Conservation (phyloP, 2,797 vertebrate species). For the Sardinella longiceps region DNA sequence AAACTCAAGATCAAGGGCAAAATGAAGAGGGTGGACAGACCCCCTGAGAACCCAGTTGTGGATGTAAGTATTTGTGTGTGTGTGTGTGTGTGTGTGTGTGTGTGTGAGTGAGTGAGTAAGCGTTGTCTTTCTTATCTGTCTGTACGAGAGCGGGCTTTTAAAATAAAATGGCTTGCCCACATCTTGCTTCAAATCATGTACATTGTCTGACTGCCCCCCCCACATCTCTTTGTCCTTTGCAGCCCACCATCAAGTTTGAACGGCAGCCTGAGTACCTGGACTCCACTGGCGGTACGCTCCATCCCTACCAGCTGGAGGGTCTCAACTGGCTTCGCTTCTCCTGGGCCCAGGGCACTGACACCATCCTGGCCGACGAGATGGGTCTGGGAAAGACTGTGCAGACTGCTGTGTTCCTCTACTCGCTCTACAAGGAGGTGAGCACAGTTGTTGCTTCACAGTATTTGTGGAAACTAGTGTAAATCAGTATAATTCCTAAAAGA, state of each 20-base stretch:
- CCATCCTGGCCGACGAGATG: constrained; percentile 98
- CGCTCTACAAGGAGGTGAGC: constrained; percentile 93
- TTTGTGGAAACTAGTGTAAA: too few species aligned
- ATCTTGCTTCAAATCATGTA: neutral
- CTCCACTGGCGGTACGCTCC: constrained; percentile 88
- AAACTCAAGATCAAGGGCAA: constrained; percentile 92
- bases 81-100: neutral
- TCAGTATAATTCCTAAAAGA: too few species aligned
- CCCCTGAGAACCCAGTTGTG: constrained; percentile 92
- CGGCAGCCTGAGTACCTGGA: constrained; percentile 94
- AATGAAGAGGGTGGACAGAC: constrained; percentile 84
- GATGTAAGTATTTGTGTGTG: constrained; percentile 81
- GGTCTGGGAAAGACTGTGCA: constrained; percentile 97
- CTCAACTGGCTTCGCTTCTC: constrained; percentile 98
- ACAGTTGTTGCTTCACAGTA: neutral
- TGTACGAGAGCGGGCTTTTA: too few species aligned
- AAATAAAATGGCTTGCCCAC: neutral
- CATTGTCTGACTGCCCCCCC: neutral
- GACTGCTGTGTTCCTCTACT: constrained; percentile 96
- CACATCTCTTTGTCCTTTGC: neutral
- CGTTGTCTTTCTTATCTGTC: too few species aligned
- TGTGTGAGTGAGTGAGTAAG: too few species aligned
- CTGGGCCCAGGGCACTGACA: constrained; percentile 99
- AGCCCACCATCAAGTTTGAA: constrained; percentile 98
- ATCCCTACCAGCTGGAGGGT: constrained; percentile 97